A percentile compares a stretch with the other conserved stretches of the same genome.
These are phyloP conservation scores for Stegodyphus dumicola DNA, from an alignment of 1,140 invertebrate genomes.

Conservation along the genomic window DNA sequence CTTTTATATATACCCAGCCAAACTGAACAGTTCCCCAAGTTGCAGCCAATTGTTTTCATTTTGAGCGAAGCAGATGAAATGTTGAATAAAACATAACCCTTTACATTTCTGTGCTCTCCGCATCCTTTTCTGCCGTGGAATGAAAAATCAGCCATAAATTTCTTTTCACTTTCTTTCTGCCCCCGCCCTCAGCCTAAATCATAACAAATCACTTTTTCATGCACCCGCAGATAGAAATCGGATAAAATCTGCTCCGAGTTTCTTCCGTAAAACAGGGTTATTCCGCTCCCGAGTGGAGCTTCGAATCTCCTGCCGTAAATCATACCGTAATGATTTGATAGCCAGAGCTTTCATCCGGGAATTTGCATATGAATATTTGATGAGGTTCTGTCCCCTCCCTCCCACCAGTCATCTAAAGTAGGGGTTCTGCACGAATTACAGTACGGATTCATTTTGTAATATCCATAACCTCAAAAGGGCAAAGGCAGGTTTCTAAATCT, in stretches of 20 bases:
- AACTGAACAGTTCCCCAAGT: neutral
- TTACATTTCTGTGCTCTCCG: constrained; percentile 32
- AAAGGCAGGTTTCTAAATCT: no score
- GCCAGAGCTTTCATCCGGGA: constrained; percentile 38
- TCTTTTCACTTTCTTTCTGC: constrained; percentile 1
- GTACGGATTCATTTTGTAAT: no score
- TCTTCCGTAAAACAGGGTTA: neutral
- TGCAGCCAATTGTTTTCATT: neutral
- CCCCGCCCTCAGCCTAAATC: neutral
- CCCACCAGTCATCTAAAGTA: constrained; percentile 4
- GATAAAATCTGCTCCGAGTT: constrained; percentile 28
- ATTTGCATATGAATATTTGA: constrained; percentile 56
- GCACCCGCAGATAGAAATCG: constrained; percentile 1
- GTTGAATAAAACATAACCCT: constrained; percentile 52
- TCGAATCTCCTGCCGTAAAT: neutral
- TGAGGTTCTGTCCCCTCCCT: neutral
- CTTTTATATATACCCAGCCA: no score
- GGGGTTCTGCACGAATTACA: neutral
- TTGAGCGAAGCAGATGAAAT: neutral
- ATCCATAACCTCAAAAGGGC: no score
- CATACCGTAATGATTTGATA: constrained; percentile 37
- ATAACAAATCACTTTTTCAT: constrained; percentile 52
- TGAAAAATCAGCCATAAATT: constrained; percentile 51
- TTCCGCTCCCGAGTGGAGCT: neutral
- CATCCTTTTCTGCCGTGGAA: neutral